Conservation (phyloP, 2,888 invertebrate genomes). For the Drosophila barbarae region DNA sequence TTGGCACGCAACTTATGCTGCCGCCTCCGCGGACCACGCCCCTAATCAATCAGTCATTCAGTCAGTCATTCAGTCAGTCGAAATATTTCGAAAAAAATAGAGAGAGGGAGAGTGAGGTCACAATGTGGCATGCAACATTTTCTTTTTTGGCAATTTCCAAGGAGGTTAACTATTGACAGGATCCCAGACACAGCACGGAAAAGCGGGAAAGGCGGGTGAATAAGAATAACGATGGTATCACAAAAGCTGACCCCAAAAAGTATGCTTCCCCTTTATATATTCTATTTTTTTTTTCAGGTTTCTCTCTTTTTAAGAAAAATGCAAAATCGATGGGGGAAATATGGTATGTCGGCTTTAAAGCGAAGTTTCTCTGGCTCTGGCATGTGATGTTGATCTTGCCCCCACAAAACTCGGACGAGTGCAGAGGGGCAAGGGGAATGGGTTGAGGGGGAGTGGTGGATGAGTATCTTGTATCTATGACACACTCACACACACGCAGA, state of each 20-base stretch:
- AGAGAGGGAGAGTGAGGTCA: constrained; percentile 31
- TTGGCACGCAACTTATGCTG: constrained; percentile 28
- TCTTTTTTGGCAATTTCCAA: constrained; percentile 23
- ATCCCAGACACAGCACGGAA: constrained; percentile 5
- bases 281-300: not conserved
- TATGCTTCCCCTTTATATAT: not conserved
- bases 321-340: constrained; percentile 57
- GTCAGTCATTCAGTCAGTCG: constrained; percentile 11
- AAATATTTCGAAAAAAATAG: not conserved
- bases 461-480: constrained; percentile 38
- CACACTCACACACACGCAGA: constrained; percentile 22
- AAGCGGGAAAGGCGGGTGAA: constrained; percentile 14
- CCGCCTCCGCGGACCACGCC: constrained; percentile 21
- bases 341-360: constrained; percentile 25
- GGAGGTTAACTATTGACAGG: constrained; percentile 38
- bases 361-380: constrained; percentile 1
- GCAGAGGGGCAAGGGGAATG: not conserved
- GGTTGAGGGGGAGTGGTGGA: not conserved
- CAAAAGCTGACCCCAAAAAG: constrained; percentile 43
- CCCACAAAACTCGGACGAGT: constrained; percentile 7
- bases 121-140: constrained; percentile 37
- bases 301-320: constrained; percentile 39
- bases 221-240: constrained; percentile 26
- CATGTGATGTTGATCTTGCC: constrained; percentile 32
- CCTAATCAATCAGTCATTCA: constrained; percentile 63